Evolutionary conservation across 2,797 vertebrate genomes (phyloP), one percentile per base, ranked within the genome.

Genomic region (Melanotaenia pygmaea): DNA sequence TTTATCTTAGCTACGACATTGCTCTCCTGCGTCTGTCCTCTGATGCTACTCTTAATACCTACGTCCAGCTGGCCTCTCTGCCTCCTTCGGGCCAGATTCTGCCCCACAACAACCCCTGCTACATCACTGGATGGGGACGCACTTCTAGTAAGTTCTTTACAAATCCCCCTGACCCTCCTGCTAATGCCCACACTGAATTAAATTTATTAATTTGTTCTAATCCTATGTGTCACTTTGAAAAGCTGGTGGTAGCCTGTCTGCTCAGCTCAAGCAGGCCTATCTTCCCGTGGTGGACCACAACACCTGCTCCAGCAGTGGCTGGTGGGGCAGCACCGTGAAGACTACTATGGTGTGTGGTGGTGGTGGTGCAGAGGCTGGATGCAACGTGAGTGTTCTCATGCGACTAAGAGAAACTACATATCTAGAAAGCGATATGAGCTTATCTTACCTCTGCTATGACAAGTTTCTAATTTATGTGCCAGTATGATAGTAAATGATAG

Each of bases 81-180:
- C 95, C 96, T 67, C 26, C 12, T 18, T 37, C 57, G 0, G 94
- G 89, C 0, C 67, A 90, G 79, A 28, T 95, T 81, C 94, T 97
- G 86, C 10, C 94, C 73, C 77, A 97, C 90, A 76, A 95, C 87
- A 92, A 91, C 79, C 43, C 71, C 79, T 97, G 96, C 89, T 95
- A 92, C 88, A 80, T 97, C 93, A 94, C 93, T 0, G 96, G 96
- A 90, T 97, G 96, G 96, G 96, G 97, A 10, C 70, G 0, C 57
- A 96, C 95, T 64, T 77, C 59, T 80, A 95, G 96, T 97, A 91
- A 95, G 96, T 94, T 18, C 5, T 53, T 4, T 1, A 0, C 5
- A 7, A 9, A 64, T 26, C 4, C 5, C 18, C 9, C 20, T 7
- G 13, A 2, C 2, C 18, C 22, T 3, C 26, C 40, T 1, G 50